phyloP scores from a whole-genome alignment of 2,888 invertebrate genomes.

The Stramonita haemastoma region DNA sequence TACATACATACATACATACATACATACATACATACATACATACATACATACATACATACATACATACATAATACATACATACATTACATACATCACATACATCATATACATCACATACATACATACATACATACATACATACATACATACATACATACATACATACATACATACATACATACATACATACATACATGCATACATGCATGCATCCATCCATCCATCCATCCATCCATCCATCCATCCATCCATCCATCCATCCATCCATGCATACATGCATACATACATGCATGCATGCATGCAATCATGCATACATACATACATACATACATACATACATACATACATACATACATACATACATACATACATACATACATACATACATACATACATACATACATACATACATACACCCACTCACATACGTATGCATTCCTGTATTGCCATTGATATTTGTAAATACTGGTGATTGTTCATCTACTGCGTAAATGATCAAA shows the following conservation, averaged over 20 bases:
- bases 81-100: too few relatives aligned
- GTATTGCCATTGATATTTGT: too few relatives aligned
- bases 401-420: background rate
- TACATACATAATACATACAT: too few relatives aligned
- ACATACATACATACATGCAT: background rate
- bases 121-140: background rate
- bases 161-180: background rate
- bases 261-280: background rate
- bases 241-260: background rate
- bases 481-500: too few relatives aligned
- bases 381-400: background rate
- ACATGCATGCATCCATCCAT: background rate
- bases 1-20: background rate
- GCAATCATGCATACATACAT: too few relatives aligned
- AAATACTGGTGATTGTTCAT: too few relatives aligned
- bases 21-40: conserved; percentile 27
- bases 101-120: too few relatives aligned
- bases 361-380: background rate
- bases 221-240: background rate
- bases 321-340: background rate
- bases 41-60: background rate
- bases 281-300: too few relatives aligned
- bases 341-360: background rate
- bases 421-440: too few relatives aligned
- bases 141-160: conserved; percentile 1